Evolutionary conservation across 2,888 invertebrate species (phyloP).

Genomic region (Cotesia congregata): DNA sequence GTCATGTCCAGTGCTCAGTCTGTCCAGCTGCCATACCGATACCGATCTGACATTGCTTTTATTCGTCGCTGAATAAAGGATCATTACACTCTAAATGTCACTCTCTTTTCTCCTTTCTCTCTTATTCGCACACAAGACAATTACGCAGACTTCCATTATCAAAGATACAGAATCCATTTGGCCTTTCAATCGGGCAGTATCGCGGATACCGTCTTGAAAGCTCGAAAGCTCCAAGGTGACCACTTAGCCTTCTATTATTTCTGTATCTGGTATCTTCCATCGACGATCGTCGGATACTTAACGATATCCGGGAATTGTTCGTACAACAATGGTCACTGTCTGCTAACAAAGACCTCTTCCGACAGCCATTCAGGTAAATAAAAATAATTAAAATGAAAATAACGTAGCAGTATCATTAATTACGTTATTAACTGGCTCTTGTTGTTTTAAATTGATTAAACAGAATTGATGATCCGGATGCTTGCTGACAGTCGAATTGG

Average conservation of each 20-base stretch:
- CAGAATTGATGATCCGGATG: background rate
- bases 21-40: background rate
- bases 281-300: conserved; percentile 55
- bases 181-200: conserved; percentile 4
- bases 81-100: background rate
- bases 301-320: conserved; percentile 56
- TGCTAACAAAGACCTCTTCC: background rate
- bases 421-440: background rate
- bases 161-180: background rate
- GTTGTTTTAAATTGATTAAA: background rate
- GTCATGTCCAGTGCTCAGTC: background rate
- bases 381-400: background rate
- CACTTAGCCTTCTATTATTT: conserved; percentile 55
- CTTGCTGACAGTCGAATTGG: background rate
- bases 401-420: background rate
- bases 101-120: background rate
- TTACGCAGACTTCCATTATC: background rate
- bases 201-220: background rate
- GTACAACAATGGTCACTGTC: conserved; percentile 52
- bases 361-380: background rate
- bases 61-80: conserved; percentile 2
- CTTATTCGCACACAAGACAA: no score
- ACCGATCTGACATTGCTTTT: background rate
- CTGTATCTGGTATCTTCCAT: conserved; percentile 59
- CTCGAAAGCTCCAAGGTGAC: conserved; percentile 21